Percentiles rank a stretch among this genome's conserved stretches.
These are phyloP conservation scores for Sylvietta virens DNA, from an alignment of 2,113 vertebrate genomes.

Conservation along the genomic window DNA sequence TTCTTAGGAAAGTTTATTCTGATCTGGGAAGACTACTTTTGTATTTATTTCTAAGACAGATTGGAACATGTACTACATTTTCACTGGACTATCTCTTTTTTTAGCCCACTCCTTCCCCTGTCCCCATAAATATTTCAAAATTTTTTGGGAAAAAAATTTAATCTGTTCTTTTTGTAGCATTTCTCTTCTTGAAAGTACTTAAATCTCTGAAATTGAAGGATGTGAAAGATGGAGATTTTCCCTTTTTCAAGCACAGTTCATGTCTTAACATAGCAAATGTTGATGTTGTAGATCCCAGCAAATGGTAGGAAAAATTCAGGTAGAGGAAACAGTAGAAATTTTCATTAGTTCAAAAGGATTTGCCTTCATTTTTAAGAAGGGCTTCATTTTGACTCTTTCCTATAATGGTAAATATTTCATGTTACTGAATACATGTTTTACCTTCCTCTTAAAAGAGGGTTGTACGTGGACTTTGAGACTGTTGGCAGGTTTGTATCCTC, in stretches of 20 bases:
- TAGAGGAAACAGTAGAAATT: not conserved
- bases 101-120: rapidly evolving
- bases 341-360: not conserved
- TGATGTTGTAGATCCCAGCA: not conserved
- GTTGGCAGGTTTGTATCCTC: not conserved
- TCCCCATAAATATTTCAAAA: not conserved
- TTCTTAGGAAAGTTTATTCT: not conserved
- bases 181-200: not conserved
- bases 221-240: not conserved
- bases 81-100: not conserved
- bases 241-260: not conserved
- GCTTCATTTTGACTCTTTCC: not conserved
- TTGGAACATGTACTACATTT: not conserved
- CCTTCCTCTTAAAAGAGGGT: not conserved
- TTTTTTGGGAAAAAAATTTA: not conserved
- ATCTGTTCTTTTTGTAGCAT: not conserved
- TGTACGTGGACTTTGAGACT: not conserved
- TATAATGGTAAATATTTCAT: not conserved
- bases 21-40: not conserved
- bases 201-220: not conserved
- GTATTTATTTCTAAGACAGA: not conserved
- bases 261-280: not conserved
- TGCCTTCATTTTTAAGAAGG: not conserved
- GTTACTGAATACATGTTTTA: not conserved
- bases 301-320: not conserved